Percentiles rank a stretch among this genome's conserved stretches.
Conservation (phyloP, 2,113 vertebrate species). For the Otocyon megalotis region DNA sequence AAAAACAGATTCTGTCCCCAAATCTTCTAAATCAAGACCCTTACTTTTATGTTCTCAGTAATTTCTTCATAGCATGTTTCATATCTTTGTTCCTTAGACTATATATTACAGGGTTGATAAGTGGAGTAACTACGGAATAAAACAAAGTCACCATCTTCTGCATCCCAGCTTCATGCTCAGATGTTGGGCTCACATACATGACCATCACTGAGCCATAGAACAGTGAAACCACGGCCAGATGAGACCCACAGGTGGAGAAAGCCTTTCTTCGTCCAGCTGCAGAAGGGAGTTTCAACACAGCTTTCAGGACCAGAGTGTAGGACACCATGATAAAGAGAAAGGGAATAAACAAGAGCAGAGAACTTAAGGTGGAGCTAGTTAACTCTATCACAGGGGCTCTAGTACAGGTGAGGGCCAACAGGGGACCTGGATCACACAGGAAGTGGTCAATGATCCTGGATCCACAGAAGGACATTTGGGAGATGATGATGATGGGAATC, state of each 20-base stretch:
- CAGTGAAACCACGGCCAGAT: slow-evolving; percentile 79
- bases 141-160: slow-evolving; percentile 76
- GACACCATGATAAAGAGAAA: slow-evolving; percentile 77
- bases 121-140: slow-evolving; percentile 77
- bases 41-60: slow-evolving; percentile 46
- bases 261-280: slow-evolving; percentile 71
- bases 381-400: slow-evolving; percentile 52
- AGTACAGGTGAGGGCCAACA: slow-evolving; percentile 71
- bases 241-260: slow-evolving; percentile 83
- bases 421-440: slow-evolving; percentile 77
- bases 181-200: slow-evolving; percentile 80
- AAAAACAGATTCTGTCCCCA: background rate
- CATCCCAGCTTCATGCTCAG: slow-evolving; percentile 18
- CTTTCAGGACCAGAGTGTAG: slow-evolving; percentile 68
- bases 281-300: slow-evolving; percentile 75
- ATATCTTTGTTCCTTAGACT: slow-evolving; percentile 80
- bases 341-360: slow-evolving; percentile 72
- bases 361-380: slow-evolving; percentile 59
- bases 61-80: slow-evolving; percentile 70
- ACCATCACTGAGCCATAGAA: slow-evolving; percentile 83
- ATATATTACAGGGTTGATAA: slow-evolving; percentile 80
- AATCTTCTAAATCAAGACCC: slow-evolving; percentile 6
- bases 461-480: slow-evolving; percentile 79
- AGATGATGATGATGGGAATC: slow-evolving; percentile 71
- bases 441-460: slow-evolving; percentile 77